Evolutionary conservation across 2,797 vertebrate species (phyloP), one percentile per base, ranked within the genome.

Genomic region (Crax fasciolata): DNA sequence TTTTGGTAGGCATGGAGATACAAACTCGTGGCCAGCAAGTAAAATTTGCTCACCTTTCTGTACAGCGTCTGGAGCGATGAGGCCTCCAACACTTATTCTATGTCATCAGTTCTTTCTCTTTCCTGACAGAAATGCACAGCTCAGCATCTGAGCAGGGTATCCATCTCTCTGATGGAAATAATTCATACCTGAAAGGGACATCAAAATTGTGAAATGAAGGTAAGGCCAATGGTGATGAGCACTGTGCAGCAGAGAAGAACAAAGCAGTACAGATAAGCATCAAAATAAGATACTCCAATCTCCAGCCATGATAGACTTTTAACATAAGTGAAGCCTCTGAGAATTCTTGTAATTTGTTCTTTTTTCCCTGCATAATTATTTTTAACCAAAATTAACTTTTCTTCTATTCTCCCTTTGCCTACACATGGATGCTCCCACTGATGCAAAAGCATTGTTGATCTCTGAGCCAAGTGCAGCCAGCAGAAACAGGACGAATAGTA

Each of bases 21-120:
- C 0, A 11, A 58, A 14, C 21, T 67, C 0, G 0, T 2, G 74
- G 30, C 14, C 44, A 81, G n/a, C 30, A 58, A 41, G 27, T 20
- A 19, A 21, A 27, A 16, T 0, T 4, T 5, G 39, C 49, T 58
- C 21, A 52, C 4, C 27, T 30, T 59, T 21, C 38, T 28, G 48
- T 10, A 11, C 30, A 6, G 27, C 28, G 10, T 0, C 12, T 4
- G 24, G 43, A 80, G 24, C n/a, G 43, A 62, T 0, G 2, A 38
- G 24, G 12, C 17, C 59, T 62, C 14, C 3, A 44, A 41, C 27
- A 4, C 7, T 28, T 28, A 19, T 3, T 63, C 43, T 49, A 21
- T 14, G 28, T 76, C 16, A 32, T 49, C n/a, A 12, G 18, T 44
- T 35, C 13, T 61, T 84, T 75, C 49, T 79, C 72, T 79, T 73